Evolutionary conservation across 2,797 vertebrate genomes (phyloP).

Genomic region (Girardinus metallicus): DNA sequence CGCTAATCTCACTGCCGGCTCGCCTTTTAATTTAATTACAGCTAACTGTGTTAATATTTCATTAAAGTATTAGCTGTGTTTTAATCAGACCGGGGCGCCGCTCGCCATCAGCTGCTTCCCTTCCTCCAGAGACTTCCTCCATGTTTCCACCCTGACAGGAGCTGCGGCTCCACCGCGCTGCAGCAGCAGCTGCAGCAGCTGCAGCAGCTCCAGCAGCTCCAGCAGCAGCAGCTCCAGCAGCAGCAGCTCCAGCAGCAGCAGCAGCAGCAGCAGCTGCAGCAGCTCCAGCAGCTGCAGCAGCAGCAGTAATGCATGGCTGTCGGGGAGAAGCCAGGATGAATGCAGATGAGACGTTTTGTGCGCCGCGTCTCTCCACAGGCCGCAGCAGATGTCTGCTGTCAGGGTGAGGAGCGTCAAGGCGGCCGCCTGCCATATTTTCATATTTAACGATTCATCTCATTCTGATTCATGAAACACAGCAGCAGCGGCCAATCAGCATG

Average conservation of each 20-base stretch:
- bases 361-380: slow-evolving; percentile 65
- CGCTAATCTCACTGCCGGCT: slow-evolving; percentile 75
- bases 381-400: slow-evolving; percentile 78
- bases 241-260: slow-evolving; percentile 17
- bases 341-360: slow-evolving; percentile 59
- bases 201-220: not conserved
- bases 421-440: slow-evolving; percentile 74
- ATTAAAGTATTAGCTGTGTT: slow-evolving; percentile 79
- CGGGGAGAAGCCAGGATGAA: slow-evolving; percentile 47
- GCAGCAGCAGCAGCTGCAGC: not conserved
- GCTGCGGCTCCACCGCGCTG: slow-evolving; percentile 19
- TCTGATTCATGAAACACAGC: slow-evolving; percentile 68
- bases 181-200: slow-evolving; percentile 2
- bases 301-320: slow-evolving; percentile 28
- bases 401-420: slow-evolving; percentile 72
- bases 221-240: slow-evolving; percentile 31
- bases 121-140: slow-evolving; percentile 63
- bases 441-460: slow-evolving; percentile 80
- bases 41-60: slow-evolving; percentile 79
- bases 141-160: slow-evolving; percentile 73
- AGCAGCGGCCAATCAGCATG: slow-evolving; percentile 32
- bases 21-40: slow-evolving; percentile 83
- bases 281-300: slow-evolving; percentile 19
- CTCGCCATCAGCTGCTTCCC: slow-evolving; percentile 59
- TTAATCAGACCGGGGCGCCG: slow-evolving; percentile 60